phyloP scores from a whole-genome alignment of 2,888 invertebrate species.

The Tuta absoluta region DNA sequence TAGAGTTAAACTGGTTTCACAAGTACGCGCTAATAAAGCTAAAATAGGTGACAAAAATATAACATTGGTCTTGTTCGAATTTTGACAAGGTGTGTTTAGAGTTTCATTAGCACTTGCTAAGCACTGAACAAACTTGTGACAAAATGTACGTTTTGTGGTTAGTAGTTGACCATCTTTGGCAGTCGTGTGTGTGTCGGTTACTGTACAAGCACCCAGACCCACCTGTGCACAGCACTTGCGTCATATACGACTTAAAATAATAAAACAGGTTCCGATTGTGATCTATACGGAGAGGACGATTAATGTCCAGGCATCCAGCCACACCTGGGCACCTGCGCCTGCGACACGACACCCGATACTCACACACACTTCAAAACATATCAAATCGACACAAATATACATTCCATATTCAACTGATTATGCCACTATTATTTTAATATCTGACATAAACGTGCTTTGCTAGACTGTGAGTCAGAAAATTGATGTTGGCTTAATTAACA shows the following conservation, averaged over 20 bases:
- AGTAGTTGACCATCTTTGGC: not conserved
- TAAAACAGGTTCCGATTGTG: conserved; percentile 79
- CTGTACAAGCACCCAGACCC: conserved; percentile 62
- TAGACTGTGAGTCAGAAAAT: conserved; percentile 17
- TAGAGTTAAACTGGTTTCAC: conserved; percentile 13
- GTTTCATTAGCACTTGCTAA: not conserved
- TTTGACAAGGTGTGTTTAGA: not conserved
- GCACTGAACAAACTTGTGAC: not conserved
- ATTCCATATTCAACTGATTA: conserved; percentile 57
- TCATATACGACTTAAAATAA: conserved; percentile 80
- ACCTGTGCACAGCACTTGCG: conserved; percentile 76
- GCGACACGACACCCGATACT: conserved; percentile 53
- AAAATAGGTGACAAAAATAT: conserved; percentile 1
- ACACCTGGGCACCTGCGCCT: conserved; percentile 70
- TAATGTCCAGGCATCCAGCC: conserved; percentile 58
- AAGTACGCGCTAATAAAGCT: conserved; percentile 20
- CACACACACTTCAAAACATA: conserved; percentile 14
- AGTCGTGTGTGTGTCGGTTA: not conserved
- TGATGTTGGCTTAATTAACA: conserved; percentile 11
- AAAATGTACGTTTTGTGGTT: not conserved
- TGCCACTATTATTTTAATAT: conserved; percentile 36
- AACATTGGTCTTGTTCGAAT: not conserved
- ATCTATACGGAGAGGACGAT: conserved; percentile 76
- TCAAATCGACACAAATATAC: conserved; percentile 45
- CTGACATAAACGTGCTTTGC: conserved; percentile 47